Evolutionary conservation across 2,888 invertebrate species (phyloP).

Genomic region (Amphipoea oculea): DNA sequence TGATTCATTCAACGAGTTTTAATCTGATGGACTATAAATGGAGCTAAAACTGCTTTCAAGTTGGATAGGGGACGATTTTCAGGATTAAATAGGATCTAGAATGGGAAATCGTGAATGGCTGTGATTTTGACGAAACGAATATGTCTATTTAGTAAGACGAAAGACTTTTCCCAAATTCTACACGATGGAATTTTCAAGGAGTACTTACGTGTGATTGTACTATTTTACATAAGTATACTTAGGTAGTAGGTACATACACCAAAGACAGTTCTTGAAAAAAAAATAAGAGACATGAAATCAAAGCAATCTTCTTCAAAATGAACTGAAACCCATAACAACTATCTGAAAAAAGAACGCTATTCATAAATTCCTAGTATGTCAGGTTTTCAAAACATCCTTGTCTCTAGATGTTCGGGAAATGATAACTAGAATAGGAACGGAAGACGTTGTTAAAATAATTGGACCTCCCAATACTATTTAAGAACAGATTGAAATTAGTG

Average conservation of each 20-base stretch:
- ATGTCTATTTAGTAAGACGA: background rate
- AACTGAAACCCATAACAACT: background rate
- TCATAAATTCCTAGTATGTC: background rate
- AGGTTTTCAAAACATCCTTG: background rate
- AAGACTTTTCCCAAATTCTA: background rate
- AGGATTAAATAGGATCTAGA: background rate
- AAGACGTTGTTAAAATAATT: conserved; percentile 1
- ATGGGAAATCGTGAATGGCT: background rate
- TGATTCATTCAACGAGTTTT: conserved; percentile 70
- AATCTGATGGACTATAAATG: conserved; percentile 56
- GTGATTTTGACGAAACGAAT: background rate
- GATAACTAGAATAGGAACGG: background rate
- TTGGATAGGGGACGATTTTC: background rate
- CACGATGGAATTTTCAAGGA: background rate
- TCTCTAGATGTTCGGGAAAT: background rate
- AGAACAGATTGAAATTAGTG: conserved; percentile 11
- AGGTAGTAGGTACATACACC: background rate
- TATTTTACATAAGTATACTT: background rate
- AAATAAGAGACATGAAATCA: background rate
- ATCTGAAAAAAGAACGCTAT: background rate
- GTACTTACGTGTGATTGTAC: background rate
- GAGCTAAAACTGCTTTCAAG: conserved; percentile 22
- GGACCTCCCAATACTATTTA: background rate
- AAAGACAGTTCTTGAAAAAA: no score
- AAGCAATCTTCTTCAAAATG: background rate